Evolutionary conservation across 2,797 vertebrate genomes (phyloP).

Genomic region (Hoplostethus mediterraneus): DNA sequence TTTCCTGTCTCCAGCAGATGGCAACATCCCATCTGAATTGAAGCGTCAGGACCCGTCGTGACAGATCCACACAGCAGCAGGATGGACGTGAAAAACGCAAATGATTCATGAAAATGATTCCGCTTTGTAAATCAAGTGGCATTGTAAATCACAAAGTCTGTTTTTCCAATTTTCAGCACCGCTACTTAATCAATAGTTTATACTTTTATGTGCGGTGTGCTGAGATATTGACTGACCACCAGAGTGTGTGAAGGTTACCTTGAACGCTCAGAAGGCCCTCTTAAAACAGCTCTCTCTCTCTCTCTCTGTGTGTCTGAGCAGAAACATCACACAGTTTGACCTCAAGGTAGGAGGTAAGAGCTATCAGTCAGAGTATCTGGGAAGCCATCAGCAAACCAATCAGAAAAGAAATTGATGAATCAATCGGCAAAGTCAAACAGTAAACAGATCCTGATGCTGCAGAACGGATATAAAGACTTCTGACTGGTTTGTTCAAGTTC

Average conservation of each 20-base stretch:
- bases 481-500: conserved; percentile 65
- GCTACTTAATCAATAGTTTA: conserved; percentile 63
- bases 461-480: conserved; percentile 62
- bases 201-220: conserved; percentile 40
- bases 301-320: conserved; percentile 34
- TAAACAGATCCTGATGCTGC: conserved; percentile 50
- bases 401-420: conserved; percentile 74
- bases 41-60: conserved; percentile 23
- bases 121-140: conserved; percentile 59
- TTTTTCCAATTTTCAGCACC: conserved; percentile 45
- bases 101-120: conserved; percentile 66
- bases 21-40: conserved; percentile 53
- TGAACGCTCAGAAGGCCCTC: conserved; percentile 45
- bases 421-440: conserved; percentile 65
- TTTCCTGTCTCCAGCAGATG: conserved; percentile 75
- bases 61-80: conserved; percentile 26
- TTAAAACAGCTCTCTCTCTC: conserved; percentile 40
- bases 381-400: conserved; percentile 70
- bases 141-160: conserved; percentile 58
- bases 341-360: conserved; percentile 58
- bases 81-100: conserved; percentile 49
- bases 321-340: conserved; percentile 69
- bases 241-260: conserved; percentile 63
- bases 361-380: conserved; percentile 61
- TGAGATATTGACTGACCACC: conserved; percentile 57